Base-by-base conservation (phyloP, 1,140 invertebrate genomes). In the Aphidius gifuensis region DNA sequence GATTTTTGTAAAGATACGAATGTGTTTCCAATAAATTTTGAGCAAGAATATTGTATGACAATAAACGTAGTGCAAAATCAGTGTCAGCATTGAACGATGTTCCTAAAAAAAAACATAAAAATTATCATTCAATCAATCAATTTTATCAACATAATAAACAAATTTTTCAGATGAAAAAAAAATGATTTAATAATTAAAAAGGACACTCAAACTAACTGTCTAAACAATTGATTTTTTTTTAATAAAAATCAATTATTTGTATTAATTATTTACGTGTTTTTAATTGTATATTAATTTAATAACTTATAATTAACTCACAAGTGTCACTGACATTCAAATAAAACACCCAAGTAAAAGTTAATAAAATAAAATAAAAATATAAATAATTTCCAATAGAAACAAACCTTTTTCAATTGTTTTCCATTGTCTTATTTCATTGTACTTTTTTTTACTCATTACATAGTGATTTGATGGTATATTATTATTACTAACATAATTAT, bases 21-120 rank as follows among this genome's bases (percentile, higher is more conserved):
- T 97, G 91, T 61, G 85, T 79, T 68, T 90, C 85, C 46, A 97
- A 66, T 40, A 96, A 80, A 65, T 88, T 83, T 79, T 96, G 94
- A 1, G 94, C 89, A 43, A 97, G 77, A 44, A 97, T 88, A 80
- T 98, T 97, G 74, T 96, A 97, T 0, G 88, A 91, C 67, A 94
- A 72, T 9, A 87, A 38, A 61, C 65, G 73, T 8, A 71, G 65
- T 66, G 70, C 82, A 78, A 74, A 81, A 63, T 66, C 32, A 66
- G 44, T 76, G 67, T 48, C 70, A 6, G 58, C 16, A 67, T 68
- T 72, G 9, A 61, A 58, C 7, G 16, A 51, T n/a, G 54, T 72
- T 23, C 67, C 77, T 78, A 49, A 7, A 54, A 64, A 66, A 61
- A 66, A 62, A 65, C 46, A 43, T 64, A 58, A 51, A 39, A 39